Evolutionary conservation across 2,113 vertebrate species (phyloP).

Genomic region (Lathamus discolor): DNA sequence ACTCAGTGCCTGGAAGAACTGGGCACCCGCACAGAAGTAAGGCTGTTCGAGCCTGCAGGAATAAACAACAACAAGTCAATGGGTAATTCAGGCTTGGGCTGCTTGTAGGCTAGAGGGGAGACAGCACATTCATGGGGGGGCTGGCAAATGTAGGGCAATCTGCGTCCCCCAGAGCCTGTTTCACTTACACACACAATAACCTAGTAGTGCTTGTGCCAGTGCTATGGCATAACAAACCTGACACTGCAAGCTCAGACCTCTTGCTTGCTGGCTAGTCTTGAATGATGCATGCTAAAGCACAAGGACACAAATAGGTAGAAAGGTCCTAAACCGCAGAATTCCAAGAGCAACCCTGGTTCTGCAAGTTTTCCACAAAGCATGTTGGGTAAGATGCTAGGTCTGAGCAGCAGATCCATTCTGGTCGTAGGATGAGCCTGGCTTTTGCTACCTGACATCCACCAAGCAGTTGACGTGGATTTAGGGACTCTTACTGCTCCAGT

Average conservation of each 20-base stretch:
- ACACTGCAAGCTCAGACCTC: background rate
- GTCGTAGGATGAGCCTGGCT: background rate
- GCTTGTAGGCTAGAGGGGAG: background rate
- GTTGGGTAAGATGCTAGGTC: background rate
- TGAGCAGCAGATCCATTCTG: background rate
- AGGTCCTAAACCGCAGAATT: background rate
- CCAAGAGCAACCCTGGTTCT: background rate
- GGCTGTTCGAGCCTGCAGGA: slow-evolving; percentile 90
- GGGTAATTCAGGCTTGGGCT: background rate
- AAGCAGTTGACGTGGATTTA: background rate
- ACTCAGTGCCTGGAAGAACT: slow-evolving; percentile 92
- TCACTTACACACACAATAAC: background rate
- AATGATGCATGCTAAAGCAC: background rate
- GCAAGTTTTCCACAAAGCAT: background rate
- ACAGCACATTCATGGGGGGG: background rate
- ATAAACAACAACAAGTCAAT: slow-evolving; percentile 13
- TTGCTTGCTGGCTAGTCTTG: background rate
- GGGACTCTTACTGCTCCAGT: background rate
- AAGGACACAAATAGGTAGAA: background rate
- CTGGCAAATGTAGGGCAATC: background rate
- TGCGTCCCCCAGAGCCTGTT: background rate
- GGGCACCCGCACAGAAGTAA: slow-evolving; percentile 84
- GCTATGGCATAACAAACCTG: fast-evolving
- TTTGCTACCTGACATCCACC: background rate
- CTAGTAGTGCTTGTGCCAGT: background rate